phyloP scores from a whole-genome alignment of 2,888 invertebrate genomes.

The Acrocera orbiculus region DNA sequence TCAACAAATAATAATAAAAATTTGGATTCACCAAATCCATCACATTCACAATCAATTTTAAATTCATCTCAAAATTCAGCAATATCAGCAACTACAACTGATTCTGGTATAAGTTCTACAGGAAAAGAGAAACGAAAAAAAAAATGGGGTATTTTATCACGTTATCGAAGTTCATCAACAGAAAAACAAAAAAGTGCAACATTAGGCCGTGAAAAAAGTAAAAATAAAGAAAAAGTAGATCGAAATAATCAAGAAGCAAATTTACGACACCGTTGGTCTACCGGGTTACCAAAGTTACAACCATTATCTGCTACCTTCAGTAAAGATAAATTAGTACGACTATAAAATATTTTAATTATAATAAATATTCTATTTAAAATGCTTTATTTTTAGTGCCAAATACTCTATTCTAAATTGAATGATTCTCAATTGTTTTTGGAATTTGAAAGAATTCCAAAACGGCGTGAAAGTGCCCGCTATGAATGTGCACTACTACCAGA shows the following conservation, averaged over 20 bases:
- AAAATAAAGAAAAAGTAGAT: conserved; percentile 28
- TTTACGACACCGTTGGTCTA: conserved; percentile 50
- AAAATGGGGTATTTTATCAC: conserved; percentile 51
- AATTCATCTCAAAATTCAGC: conserved; percentile 23
- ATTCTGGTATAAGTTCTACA: conserved; percentile 18
- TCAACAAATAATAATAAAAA: conserved; percentile 14
- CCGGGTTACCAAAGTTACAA: conserved; percentile 48
- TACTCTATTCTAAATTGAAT: conserved; percentile 47
- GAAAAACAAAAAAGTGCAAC: conserved; percentile 46
- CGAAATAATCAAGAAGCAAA: conserved; percentile 21
- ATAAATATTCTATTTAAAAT: neutral
- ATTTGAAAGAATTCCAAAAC: conserved; percentile 68
- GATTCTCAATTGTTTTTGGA: conserved; percentile 64
- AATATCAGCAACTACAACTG: conserved; percentile 21
- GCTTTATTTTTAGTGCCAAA: conserved; percentile 35
- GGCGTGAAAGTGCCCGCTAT: conserved; percentile 49
- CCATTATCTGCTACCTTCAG: conserved; percentile 59
- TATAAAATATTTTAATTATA: neutral
- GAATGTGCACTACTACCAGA: conserved; percentile 56
- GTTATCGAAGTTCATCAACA: conserved; percentile 36
- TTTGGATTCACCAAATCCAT: neutral
- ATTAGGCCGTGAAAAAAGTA: conserved; percentile 43
- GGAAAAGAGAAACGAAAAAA: conserved; percentile 44
- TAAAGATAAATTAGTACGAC: conserved; percentile 55
- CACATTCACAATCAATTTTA: conserved; percentile 23